Conservation (phyloP, 2,113 vertebrate genomes). For the Rhizomys pruinosus region DNA sequence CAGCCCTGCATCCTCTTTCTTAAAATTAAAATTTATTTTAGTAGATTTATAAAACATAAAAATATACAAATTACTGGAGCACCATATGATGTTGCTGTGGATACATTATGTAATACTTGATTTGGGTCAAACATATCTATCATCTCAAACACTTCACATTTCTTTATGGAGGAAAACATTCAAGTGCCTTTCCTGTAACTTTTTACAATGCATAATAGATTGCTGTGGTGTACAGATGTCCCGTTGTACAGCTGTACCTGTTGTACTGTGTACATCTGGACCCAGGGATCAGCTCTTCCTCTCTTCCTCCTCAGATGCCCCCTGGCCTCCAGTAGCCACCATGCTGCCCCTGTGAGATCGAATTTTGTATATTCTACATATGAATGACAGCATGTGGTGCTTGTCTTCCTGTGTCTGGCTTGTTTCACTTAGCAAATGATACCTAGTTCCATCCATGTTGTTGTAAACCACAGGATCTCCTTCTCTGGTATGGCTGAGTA, state of each 20-base stretch:
- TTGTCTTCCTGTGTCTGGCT: background rate
- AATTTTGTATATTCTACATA: background rate
- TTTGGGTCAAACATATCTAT: background rate
- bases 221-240: background rate
- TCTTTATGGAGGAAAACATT: background rate
- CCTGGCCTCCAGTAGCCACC: background rate
- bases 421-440: background rate
- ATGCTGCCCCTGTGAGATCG: background rate
- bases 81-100: background rate
- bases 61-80: background rate
- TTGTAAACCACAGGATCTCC: background rate
- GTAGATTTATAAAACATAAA: background rate
- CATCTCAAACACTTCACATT: background rate
- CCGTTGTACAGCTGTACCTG: too few relatives aligned
- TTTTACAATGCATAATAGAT: background rate
- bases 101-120: background rate
- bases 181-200: background rate
- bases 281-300: background rate
- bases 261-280: background rate
- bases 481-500: background rate
- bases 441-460: background rate
- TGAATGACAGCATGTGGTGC: background rate
- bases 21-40: background rate
- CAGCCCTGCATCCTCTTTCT: background rate
- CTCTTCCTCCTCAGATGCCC: background rate